Percentiles rank a stretch among this genome's conserved stretches.
These are phyloP conservation scores for Lordiphosa clarofinis DNA, from an alignment of 1,140 invertebrate species.

Conservation along the genomic window DNA sequence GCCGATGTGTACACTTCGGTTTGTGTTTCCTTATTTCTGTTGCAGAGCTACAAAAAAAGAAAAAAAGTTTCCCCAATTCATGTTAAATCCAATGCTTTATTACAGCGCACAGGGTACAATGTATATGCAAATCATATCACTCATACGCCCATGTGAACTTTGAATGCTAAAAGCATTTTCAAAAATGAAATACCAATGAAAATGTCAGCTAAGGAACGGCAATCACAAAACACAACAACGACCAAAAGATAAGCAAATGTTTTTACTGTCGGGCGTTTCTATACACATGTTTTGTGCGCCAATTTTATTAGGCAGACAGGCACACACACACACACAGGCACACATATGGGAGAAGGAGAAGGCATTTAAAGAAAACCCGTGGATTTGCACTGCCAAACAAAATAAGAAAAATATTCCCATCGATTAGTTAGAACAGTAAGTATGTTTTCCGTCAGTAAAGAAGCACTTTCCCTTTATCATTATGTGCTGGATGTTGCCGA, in stretches of 20 bases:
- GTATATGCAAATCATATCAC: slow-evolving; percentile 73
- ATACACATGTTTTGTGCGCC: slow-evolving; percentile 66
- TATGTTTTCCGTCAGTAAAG: not conserved
- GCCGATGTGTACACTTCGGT: slow-evolving; percentile 17
- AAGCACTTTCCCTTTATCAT: not conserved
- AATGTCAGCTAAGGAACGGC: slow-evolving; percentile 55
- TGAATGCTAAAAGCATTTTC: slow-evolving; percentile 62
- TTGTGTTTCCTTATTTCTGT: slow-evolving; percentile 34
- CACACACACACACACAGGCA: slow-evolving; percentile 34
- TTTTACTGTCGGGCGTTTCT: slow-evolving; percentile 37
- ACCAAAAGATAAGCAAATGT: slow-evolving; percentile 69
- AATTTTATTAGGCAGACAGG: slow-evolving; percentile 74
- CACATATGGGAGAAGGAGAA: slow-evolving; percentile 43
- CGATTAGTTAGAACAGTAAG: not conserved
- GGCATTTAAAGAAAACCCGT: slow-evolving; percentile 41
- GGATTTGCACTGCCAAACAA: slow-evolving; percentile 40
- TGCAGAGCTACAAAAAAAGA: slow-evolving; percentile 27
- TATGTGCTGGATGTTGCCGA: no score
- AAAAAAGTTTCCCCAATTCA: slow-evolving; percentile 61
- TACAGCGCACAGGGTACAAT: slow-evolving; percentile 38
- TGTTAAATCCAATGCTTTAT: slow-evolving; percentile 74
- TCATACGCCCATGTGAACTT: slow-evolving; percentile 56
- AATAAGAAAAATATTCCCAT: slow-evolving; percentile 19
- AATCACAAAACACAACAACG: slow-evolving; percentile 27
- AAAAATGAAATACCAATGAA: slow-evolving; percentile 75